Evolutionary conservation across 2,888 invertebrate genomes (phyloP), one percentile per base, ranked within the genome.

Genomic region (Listrodromus nycthemerus): DNA sequence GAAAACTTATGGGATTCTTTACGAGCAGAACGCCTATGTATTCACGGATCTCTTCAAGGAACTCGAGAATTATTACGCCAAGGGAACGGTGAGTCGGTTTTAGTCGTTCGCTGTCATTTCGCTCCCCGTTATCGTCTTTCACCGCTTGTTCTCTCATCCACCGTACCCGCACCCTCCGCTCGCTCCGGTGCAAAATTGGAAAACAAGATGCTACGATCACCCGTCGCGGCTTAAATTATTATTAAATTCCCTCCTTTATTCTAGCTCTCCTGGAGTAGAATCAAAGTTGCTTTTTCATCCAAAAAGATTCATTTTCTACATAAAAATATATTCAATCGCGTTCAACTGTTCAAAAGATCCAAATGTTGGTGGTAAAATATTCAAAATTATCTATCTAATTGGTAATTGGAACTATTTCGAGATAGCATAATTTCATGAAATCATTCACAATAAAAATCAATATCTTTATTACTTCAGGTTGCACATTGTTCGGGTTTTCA

Each of bases 1-100:
- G 92, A 95, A 96, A 88, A 99, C 99, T 0, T 99, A 99, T 94
- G 99, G 99, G 76, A 96, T 98, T 93, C 96, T 99, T 89, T 99
- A 99, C 95, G 97, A 98, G 92, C 97, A 98, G 92, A 98, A 99
- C 94, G 96, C 98, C 13, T 97, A 97, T 91, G 97, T 99, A 66
- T 99, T 99, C 94, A 96, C 97, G 86, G 97, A 98, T 92, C 95
- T 99, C 84, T 99, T 98, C 94, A 95, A 95, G 86, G 97, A 98
- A 91, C 95, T 99, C 88, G 98, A 98, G 93, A 96, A 96, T 91
- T 99, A 99, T 93, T 99, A 98, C 94, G 95, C 95, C 16, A 96
- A 96, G 82, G 98, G 98, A 63, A 91, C 91, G 86, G 93, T 93
- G 79, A 92, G 92, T 88, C 74, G 75, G 69, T 55, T 75, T 77